Evolutionary conservation across 2,888 invertebrate genomes (phyloP), one percentile per base, ranked within the genome.

Genomic region (Cheilosia urbana): DNA sequence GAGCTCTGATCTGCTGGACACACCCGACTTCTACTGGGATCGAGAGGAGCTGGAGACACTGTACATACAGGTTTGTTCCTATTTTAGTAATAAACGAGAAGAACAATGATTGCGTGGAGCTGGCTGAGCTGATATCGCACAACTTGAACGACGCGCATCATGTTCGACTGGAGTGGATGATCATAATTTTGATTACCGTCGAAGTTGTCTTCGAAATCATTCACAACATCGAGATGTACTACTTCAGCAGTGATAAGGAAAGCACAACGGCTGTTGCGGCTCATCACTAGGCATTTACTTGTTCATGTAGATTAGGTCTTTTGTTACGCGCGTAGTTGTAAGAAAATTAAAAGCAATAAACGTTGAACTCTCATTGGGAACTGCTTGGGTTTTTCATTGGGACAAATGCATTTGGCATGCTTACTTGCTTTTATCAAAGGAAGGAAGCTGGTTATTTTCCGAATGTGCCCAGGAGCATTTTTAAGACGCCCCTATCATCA

Each of bases 1-100:
- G 87, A 97, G 98, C 88, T 98, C 98, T 0, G 98, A 99, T 92
- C 93, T 99, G 53, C 93, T 99, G 87, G 98, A 98, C 91, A 97
- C 97, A 0, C 98, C 99, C 0, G 99, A 99, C 93, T 98, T 98
- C 93, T 99, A 99, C 93, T 99, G 99, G 99, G 99, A 99, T 90
- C 95, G 98, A 69, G 98, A 98, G 89, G 94, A 96, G 71, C 93
- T 99, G 37, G 99, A 99, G 93, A 93, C 93, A 0, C 93, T 99
- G 6, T 99, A 98, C 92, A 94, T 95, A 78, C 95, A 96, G 90
- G 96, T 96, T 0, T 96, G 96, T 87, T 94, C 94, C 2, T 97
- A 98, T 92, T 97, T 98, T 89, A 96, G 97, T 98, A 0, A 95
- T 99, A 94, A 99, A 99, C 93, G 98, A 98, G 91, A 98, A 98